Percentiles rank a stretch among this genome's conserved stretches.
These are phyloP conservation scores for Eleutherodactylus coqui DNA, from an alignment of 2,797 vertebrate species.

Conservation along the genomic window DNA sequence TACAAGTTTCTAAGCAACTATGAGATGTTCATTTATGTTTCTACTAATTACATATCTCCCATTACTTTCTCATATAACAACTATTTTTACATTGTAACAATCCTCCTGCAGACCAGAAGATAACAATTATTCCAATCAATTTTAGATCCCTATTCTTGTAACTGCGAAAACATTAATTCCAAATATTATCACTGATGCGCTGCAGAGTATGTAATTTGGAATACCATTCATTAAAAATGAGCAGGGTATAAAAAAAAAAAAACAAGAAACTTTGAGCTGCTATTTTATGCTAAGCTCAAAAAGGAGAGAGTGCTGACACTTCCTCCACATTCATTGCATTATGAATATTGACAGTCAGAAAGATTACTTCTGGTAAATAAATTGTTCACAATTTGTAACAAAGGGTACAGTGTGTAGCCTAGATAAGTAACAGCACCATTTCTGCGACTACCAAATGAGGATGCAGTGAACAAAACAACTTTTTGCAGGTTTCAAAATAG, in stretches of 20 bases:
- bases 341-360: conserved; percentile 48
- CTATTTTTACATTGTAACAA: conserved; percentile 1
- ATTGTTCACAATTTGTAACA: conserved; percentile 46
- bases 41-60: neutral
- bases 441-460: neutral
- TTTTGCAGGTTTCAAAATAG: conserved; percentile 13
- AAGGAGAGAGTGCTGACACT: conserved; percentile 13
- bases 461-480: neutral
- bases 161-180: neutral
- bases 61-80: neutral
- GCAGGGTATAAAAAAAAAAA: conserved; percentile 2
- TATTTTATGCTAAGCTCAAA: conserved; percentile 30
- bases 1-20: neutral
- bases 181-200: conserved; percentile 8
- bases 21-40: neutral
- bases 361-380: conserved; percentile 51
- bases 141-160: conserved; percentile 15
- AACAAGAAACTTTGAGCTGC: neutral
- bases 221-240: conserved; percentile 46
- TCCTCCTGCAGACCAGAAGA: neutral
- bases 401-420: conserved; percentile 8
- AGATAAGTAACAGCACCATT: conserved; percentile 5
- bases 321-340: conserved; percentile 38
- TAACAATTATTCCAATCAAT: conserved; percentile 24
- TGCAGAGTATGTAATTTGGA: conserved; percentile 28